phyloP scores from a whole-genome alignment of 2,888 invertebrate species.

The Catocala nupta region DNA sequence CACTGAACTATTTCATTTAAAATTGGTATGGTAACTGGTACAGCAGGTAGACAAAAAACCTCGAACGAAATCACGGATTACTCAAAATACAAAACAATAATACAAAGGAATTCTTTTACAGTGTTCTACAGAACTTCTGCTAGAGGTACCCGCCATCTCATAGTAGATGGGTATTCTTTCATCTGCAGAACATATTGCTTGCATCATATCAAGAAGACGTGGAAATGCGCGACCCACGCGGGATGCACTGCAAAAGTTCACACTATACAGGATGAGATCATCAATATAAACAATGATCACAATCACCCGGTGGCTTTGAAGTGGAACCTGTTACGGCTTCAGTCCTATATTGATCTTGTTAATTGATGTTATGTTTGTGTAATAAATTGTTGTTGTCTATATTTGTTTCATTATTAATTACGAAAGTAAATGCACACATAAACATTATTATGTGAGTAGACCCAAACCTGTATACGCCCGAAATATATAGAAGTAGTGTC shows the following conservation, averaged over 20 bases:
- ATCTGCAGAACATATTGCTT: constrained; percentile 72
- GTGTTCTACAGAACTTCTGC: constrained; percentile 70
- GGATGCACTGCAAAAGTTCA: constrained; percentile 74
- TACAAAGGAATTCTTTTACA: constrained; percentile 53
- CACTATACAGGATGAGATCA: constrained; percentile 67
- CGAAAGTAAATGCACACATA: too few species aligned
- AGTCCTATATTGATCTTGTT: constrained; percentile 32
- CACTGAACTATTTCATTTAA: too few species aligned
- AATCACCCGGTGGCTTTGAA: constrained; percentile 55
- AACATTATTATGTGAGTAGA: too few species aligned
- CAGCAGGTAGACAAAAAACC: too few species aligned
- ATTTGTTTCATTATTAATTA: not conserved
- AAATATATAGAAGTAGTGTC: too few species aligned
- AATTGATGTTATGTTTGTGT: constrained; percentile 12
- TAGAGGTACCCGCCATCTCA: constrained; percentile 70
- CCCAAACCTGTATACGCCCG: too few species aligned
- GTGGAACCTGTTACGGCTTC: constrained; percentile 40
- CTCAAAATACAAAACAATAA: constrained; percentile 2
- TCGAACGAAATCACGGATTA: not conserved
- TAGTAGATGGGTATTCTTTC: constrained; percentile 70
- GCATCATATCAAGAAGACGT: constrained; percentile 68
- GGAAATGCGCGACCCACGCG: constrained; percentile 69
- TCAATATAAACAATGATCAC: constrained; percentile 65
- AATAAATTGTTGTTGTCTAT: constrained; percentile 15
- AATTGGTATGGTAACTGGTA: too few species aligned